These are phyloP conservation scores for Florisuga fusca DNA, from an alignment of 2,797 vertebrate species.

Conservation along the genomic window DNA sequence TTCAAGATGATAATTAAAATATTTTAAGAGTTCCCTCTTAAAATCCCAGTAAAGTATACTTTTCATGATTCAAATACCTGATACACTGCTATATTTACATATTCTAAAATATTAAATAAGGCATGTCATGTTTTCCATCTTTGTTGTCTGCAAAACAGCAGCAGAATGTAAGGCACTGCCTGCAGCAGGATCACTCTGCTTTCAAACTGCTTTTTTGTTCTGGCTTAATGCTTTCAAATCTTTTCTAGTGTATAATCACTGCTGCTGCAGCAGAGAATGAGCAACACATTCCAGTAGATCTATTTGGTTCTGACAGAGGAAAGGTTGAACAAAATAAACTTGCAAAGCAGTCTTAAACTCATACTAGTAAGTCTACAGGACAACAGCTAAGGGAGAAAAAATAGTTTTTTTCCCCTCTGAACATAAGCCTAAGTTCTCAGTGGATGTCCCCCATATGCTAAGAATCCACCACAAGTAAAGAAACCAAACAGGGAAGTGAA, in stretches of 20 bases:
- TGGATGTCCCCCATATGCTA: neutral
- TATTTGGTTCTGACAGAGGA: neutral
- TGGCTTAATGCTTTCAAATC: constrained; percentile 52
- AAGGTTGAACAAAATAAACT: neutral
- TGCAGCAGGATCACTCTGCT: constrained; percentile 55
- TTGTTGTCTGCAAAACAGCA: constrained; percentile 44
- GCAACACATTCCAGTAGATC: neutral
- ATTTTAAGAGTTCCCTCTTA: neutral
- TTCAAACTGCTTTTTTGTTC: constrained; percentile 49
- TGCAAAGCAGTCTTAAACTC: neutral
- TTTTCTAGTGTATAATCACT: constrained; percentile 34
- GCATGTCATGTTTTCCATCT: constrained; percentile 39
- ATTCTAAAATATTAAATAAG: constrained; percentile 35
- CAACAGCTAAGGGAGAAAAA: neutral
- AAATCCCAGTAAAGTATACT: neutral
- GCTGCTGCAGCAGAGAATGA: neutral
- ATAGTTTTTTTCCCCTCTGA: neutral
- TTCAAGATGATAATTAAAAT: neutral
- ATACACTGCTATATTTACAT: neutral
- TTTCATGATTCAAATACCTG: neutral
- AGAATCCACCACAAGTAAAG: neutral
- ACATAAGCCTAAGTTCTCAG: neutral
- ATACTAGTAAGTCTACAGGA: neutral
- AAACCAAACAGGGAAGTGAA: neutral
- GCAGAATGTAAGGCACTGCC: constrained; percentile 64